Conservation (phyloP, 2,888 invertebrate species). For the Drosophila pseudotakahashii region DNA sequence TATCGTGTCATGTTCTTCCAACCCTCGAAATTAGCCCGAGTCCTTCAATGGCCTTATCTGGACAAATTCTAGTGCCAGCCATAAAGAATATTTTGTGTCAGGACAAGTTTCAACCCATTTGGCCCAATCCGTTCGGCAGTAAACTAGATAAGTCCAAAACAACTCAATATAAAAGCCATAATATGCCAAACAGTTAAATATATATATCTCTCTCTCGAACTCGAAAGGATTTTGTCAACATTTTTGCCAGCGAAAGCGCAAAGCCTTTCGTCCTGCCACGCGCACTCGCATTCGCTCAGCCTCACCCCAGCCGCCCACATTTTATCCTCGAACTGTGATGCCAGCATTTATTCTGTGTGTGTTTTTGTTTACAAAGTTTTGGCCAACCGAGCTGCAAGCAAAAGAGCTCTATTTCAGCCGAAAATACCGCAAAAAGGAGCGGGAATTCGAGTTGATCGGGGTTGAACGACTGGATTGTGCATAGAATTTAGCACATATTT, state of each 20-base stretch:
- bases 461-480: conserved; percentile 1
- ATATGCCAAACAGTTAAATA: conserved; percentile 74
- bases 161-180: conserved; percentile 81
- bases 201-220: conserved; percentile 11
- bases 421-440: conserved; percentile 48
- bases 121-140: conserved; percentile 56
- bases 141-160: conserved; percentile 81
- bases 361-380: conserved; percentile 64
- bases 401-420: conserved; percentile 35
- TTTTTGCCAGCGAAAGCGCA: conserved; percentile 20
- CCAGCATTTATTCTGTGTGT: conserved; percentile 39
- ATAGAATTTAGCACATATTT: conserved; percentile 73
- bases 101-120: conserved; percentile 48
- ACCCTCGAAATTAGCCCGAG: conserved; percentile 19
- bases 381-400: conserved; percentile 45
- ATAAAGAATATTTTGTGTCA: conserved; percentile 51
- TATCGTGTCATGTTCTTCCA: conserved; percentile 40
- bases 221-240: conserved; percentile 70
- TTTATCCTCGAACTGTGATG: conserved; percentile 12
- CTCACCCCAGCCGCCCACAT: background rate
- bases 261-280: conserved; percentile 24
- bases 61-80: conserved; percentile 50
- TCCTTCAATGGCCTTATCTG: conserved; percentile 35
- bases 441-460: conserved; percentile 17
- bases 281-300: background rate